Evolutionary conservation across 2,113 vertebrate species (phyloP).

Genomic region (Oncorhynchus masou): DNA sequence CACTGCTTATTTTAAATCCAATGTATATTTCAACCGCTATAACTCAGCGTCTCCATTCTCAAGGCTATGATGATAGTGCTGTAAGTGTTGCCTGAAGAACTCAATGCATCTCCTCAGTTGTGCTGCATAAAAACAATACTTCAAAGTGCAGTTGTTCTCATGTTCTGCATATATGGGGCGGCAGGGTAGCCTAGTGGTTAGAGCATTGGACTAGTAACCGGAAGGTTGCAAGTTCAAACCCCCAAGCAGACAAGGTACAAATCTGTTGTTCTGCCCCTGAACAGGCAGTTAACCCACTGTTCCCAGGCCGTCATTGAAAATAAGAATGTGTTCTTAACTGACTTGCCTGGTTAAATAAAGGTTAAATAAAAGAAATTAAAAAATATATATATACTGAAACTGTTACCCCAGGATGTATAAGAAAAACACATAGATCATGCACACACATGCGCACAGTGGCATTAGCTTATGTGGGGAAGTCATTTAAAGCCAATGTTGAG

Average conservation of each 20-base stretch:
- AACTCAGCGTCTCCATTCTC: not conserved
- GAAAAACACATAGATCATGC: not conserved
- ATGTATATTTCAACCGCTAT: not conserved
- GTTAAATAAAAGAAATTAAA: too few species aligned
- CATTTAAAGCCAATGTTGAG: slow-evolving; percentile 28
- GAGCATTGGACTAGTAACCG: too few species aligned
- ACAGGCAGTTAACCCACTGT: too few species aligned
- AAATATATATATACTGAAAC: not conserved
- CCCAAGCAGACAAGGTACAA: too few species aligned
- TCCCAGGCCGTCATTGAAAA: too few species aligned
- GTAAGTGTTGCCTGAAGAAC: not conserved
- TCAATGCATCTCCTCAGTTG: not conserved
- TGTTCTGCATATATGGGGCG: too few species aligned
- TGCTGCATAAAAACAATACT: not conserved
- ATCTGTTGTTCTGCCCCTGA: too few species aligned
- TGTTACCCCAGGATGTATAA: not conserved
- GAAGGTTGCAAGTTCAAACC: too few species aligned
- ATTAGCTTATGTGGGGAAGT: slow-evolving; percentile 10
- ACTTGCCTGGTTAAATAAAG: too few species aligned
- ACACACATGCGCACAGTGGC: not conserved
- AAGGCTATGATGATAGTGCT: not conserved
- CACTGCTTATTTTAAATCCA: not conserved
- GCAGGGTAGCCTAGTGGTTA: too few species aligned
- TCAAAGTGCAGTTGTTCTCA: not conserved
- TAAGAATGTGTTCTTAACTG: too few species aligned